Evolutionary conservation across 2,888 invertebrate genomes (phyloP).

Genomic region (Rhogogaster chlorosoma): DNA sequence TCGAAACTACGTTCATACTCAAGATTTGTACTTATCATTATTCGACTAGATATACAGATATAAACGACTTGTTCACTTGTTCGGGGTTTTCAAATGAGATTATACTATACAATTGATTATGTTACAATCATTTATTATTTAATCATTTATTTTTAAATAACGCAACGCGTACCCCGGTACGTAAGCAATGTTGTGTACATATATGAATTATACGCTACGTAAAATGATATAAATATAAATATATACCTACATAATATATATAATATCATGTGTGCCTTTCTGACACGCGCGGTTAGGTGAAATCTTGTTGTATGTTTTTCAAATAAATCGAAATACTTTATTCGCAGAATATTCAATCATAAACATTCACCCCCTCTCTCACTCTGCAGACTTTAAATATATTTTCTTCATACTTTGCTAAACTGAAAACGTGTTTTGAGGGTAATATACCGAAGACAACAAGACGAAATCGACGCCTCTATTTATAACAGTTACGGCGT

Average conservation of each 20-base stretch:
- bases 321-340: slow-evolving; percentile 67
- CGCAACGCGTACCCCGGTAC: neutral
- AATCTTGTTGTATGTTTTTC: slow-evolving; percentile 77
- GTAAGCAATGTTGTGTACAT: slow-evolving; percentile 31
- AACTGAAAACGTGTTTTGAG: neutral
- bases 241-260: slow-evolving; percentile 51
- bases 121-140: neutral
- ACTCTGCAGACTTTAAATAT: neutral
- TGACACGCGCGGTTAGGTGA: slow-evolving; percentile 74
- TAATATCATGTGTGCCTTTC: slow-evolving; percentile 74
- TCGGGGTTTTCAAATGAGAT: neutral
- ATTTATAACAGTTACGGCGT: too few species aligned
- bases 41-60: slow-evolving; percentile 6
- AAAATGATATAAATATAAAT: slow-evolving; percentile 33
- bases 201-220: slow-evolving; percentile 38
- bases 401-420: neutral
- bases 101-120: slow-evolving; percentile 16
- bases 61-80: slow-evolving; percentile 15
- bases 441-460: neutral
- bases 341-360: slow-evolving; percentile 28
- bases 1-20: slow-evolving; percentile 8
- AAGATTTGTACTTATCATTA: slow-evolving; percentile 21
- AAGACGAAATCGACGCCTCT: too few species aligned
- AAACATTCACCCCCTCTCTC: neutral
- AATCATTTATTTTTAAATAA: neutral